A percentile compares a stretch with the other conserved stretches of the same genome.
phyloP scores from a whole-genome alignment of 2,113 vertebrate species.

The Gambusia affinis region DNA sequence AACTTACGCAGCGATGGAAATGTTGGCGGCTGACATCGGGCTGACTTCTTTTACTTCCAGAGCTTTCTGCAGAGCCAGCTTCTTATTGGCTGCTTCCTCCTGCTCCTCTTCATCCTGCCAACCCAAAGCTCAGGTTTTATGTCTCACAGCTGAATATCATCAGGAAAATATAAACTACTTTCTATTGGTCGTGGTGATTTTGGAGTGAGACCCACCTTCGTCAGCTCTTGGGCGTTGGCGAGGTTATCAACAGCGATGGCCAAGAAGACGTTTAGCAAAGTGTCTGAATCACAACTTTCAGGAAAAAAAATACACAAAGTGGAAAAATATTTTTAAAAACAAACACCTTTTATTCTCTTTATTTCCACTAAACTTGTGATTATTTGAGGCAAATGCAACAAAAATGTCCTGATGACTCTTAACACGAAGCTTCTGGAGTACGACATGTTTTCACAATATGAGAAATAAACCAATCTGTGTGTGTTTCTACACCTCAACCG shows the following conservation, averaged over 20 bases:
- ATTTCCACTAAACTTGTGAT: not conserved
- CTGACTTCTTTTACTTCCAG: conserved; percentile 98
- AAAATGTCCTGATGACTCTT: too few species aligned
- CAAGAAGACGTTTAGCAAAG: conserved; percentile 95
- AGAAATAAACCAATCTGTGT: too few species aligned
- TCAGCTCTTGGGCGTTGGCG: conserved; percentile 95
- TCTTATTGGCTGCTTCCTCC: conserved; percentile 97
- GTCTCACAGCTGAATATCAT: not conserved
- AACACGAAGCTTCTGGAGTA: too few species aligned
- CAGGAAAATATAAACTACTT: not conserved
- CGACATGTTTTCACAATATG: too few species aligned
- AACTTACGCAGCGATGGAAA: conserved; percentile 96
- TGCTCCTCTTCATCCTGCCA: conserved; percentile 95
- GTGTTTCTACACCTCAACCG: not conserved
- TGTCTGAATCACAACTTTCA: conserved; percentile 85
- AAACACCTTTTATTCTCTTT: not conserved
- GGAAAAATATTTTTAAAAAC: not conserved
- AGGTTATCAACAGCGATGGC: conserved; percentile 97
- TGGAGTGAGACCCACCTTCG: conserved; percentile 83
- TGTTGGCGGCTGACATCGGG: conserved; percentile 93
- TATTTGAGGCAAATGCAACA: too few species aligned
- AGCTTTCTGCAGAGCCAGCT: conserved; percentile 95
- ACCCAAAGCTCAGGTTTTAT: not conserved
- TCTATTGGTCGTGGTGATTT: too few species aligned
- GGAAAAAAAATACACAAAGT: conserved; percentile 64